Percentiles rank a stretch among this genome's conserved stretches.
phyloP scores from a whole-genome alignment of 2,888 invertebrate genomes.

The Chrysolina oricalcia region DNA sequence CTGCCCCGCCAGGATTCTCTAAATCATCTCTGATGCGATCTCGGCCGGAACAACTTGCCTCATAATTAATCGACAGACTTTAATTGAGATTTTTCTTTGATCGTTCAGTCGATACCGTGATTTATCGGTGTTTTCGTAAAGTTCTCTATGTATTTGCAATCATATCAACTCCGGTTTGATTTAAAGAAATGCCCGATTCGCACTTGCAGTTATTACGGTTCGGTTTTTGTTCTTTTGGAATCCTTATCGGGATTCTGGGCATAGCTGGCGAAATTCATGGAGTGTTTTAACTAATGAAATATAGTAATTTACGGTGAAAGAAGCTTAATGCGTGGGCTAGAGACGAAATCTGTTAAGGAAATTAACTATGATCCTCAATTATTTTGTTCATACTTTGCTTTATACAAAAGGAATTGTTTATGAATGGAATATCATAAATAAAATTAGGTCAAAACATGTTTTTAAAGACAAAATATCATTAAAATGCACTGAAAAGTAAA shows the following conservation, averaged over 20 bases:
- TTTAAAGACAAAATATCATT: too few relatives aligned
- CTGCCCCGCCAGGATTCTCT: slow-evolving; percentile 63
- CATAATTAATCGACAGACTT: slow-evolving; percentile 70
- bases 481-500: too few relatives aligned
- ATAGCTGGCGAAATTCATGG: not conserved
- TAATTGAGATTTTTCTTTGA: slow-evolving; percentile 71
- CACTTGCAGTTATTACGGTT: slow-evolving; percentile 10
- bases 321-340: not conserved
- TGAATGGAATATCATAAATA: too few relatives aligned
- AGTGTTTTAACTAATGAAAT: slow-evolving; percentile 7
- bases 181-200: slow-evolving; percentile 23
- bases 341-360: not conserved
- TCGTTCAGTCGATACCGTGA: slow-evolving; percentile 67
- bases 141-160: slow-evolving; percentile 61
- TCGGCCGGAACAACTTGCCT: slow-evolving; percentile 60
- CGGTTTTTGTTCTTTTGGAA: slow-evolving; percentile 9
- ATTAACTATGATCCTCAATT: too few relatives aligned
- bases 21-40: slow-evolving; percentile 68
- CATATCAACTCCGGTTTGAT: slow-evolving; percentile 48
- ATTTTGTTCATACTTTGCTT: too few relatives aligned
- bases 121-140: slow-evolving; percentile 66
- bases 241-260: slow-evolving; percentile 12
- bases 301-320: not conserved
- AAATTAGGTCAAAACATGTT: too few relatives aligned
- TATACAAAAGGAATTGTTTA: too few relatives aligned